Conservation (phyloP, 2,797 vertebrate species). For the Ptychobarbus kaznakovi region DNA sequence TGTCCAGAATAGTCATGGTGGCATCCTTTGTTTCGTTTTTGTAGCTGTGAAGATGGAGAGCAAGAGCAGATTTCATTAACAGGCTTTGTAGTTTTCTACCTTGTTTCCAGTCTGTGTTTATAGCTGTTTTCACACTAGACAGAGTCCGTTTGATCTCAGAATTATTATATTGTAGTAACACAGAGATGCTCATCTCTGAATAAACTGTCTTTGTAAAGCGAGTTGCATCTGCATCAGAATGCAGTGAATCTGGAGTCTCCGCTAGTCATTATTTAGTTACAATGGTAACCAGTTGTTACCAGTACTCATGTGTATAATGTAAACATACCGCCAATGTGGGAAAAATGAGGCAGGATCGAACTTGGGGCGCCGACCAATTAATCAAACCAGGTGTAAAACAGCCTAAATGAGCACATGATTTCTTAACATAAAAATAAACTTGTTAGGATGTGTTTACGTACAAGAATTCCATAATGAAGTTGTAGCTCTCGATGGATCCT, state of each 20-base stretch:
- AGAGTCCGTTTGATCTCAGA: too few species aligned
- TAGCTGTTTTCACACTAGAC: too few species aligned
- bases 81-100: too few species aligned
- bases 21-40: constrained; percentile 66
- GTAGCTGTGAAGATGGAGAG: constrained; percentile 66
- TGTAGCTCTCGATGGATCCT: constrained; percentile 53
- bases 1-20: constrained; percentile 84
- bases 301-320: background rate
- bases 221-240: background rate
- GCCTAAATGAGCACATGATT: background rate
- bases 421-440: background rate
- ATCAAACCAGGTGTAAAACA: background rate
- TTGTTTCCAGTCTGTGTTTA: too few species aligned
- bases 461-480: constrained; percentile 74
- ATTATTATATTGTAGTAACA: background rate
- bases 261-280: background rate
- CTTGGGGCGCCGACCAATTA: background rate
- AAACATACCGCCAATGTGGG: background rate
- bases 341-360: background rate
- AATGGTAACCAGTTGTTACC: background rate
- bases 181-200: background rate
- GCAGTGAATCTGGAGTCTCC: background rate
- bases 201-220: background rate
- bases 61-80: background rate
- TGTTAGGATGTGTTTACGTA: constrained; percentile 60